These are phyloP conservation scores for Diachrysia chrysitis DNA, from an alignment of 2,888 invertebrate genomes.

Conservation along the genomic window DNA sequence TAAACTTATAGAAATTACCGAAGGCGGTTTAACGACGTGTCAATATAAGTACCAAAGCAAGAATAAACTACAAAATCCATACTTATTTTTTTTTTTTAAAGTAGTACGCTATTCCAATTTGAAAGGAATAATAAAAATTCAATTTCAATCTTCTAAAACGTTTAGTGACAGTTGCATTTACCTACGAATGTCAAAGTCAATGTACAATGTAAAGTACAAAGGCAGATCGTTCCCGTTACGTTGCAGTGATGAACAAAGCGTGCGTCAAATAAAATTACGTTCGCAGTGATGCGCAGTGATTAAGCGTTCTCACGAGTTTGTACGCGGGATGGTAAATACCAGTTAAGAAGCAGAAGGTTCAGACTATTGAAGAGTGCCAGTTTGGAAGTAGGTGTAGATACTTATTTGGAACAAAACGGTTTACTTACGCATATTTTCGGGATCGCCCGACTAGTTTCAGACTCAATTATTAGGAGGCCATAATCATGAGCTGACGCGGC, in stretches of 20 bases:
- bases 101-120: neutral
- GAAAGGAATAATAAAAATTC: constrained; percentile 32
- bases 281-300: constrained; percentile 62
- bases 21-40: no score
- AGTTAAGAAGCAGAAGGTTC: constrained; percentile 38
- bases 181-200: constrained; percentile 19
- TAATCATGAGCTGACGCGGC: no score
- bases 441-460: no score
- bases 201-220: constrained; percentile 46
- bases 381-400: no score
- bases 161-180: constrained; percentile 46
- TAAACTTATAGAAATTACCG: no score
- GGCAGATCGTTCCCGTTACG: constrained; percentile 45
- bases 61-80: neutral
- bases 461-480: no score
- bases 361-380: no score
- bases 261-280: constrained; percentile 71
- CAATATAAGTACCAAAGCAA: no score
- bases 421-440: no score
- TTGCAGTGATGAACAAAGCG: constrained; percentile 52
- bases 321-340: constrained; percentile 11
- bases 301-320: constrained; percentile 64
- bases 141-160: constrained; percentile 17
- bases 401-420: no score
- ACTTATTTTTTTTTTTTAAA: neutral